Evolutionary conservation across 2,888 invertebrate genomes (phyloP), one percentile per base, ranked within the genome.

Genomic region (Epinotia ramella): DNA sequence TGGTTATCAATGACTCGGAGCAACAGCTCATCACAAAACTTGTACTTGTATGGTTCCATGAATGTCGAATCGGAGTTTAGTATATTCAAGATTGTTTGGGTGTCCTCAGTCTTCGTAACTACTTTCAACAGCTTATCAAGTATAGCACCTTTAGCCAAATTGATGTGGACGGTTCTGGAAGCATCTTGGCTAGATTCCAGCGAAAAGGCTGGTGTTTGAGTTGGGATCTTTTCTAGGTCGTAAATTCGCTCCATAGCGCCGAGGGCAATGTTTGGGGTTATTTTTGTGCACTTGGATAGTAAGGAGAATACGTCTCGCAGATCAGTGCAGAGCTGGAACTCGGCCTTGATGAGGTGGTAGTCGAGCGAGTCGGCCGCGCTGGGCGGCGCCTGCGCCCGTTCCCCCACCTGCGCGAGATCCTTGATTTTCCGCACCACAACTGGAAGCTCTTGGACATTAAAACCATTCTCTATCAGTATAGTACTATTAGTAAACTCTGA

Each of bases 391-490:
- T 81, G 76, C 24, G 79, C 68, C 2, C 84, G 81, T n/a, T 86
- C 83, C 5, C 88, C 85, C 6, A 92, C 84, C 46, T 89, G 88
- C 7, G 88, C 82, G 49, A 95, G 81, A 79, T 95, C 89, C 81
- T 88, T 92, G 49, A 95, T 82, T 84, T 91, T 95, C 73, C 95
- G 93, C 40, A 97, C 95, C 70, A 96, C 94, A 16, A 96, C 90
- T 2, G 96, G 96, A 66, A 97, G 91, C 85, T 97, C 97, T 81
- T 96, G 95, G 28, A 97, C 96, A 73, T 95, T 94, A n/a, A 93
- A 88, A 5, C 96, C 96, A 84, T 96, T 96, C 89, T 97, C 96
- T 72, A 96, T 89, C 64, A 97, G 86, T 75, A 96, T 95, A 12
- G 95, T 95, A 79, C 91, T 93, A 69, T 86, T 89, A 73, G 85